Percentiles rank a stretch among this genome's conserved stretches.
These are phyloP conservation scores for Parazoanthus darwini DNA, from an alignment of 92 coral and sea anemone genomes.

Conservation along the genomic window DNA sequence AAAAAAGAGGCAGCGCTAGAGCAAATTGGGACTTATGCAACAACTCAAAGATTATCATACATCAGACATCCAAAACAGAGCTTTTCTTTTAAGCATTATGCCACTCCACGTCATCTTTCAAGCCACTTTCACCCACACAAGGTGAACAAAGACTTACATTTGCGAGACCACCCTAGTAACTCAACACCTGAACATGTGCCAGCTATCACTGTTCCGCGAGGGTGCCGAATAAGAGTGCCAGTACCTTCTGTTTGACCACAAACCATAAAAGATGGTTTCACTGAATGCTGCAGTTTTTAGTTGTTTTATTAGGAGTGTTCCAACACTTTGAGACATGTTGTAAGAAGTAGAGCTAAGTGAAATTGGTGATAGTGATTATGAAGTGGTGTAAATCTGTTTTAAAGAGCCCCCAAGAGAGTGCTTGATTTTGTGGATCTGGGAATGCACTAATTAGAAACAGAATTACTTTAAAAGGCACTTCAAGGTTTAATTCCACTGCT, in stretches of 20 bases:
- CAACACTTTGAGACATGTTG: too few relatives aligned
- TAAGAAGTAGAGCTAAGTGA: too few relatives aligned
- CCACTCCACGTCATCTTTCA: slow-evolving; percentile 77
- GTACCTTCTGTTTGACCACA: slow-evolving; percentile 15
- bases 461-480: too few relatives aligned
- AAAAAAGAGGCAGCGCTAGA: slow-evolving; percentile 84
- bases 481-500: too few relatives aligned
- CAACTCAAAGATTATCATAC: slow-evolving; percentile 79
- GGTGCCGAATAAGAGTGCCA: slow-evolving; percentile 27
- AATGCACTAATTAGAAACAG: too few relatives aligned
- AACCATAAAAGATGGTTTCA: background rate
- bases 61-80: slow-evolving; percentile 71
- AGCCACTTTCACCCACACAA: slow-evolving; percentile 94
- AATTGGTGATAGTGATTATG: too few relatives aligned
- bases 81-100: slow-evolving; percentile 66
- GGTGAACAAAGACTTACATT: slow-evolving; percentile 82
- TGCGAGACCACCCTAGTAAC: slow-evolving; percentile 68
- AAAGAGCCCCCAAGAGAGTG: too few relatives aligned
- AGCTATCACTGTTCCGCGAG: slow-evolving; percentile 62
- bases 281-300: too few relatives aligned
- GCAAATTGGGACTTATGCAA: slow-evolving; percentile 66
- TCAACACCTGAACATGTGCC: slow-evolving; percentile 81
- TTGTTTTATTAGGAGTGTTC: too few relatives aligned
- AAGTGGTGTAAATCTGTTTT: too few relatives aligned
- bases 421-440: too few relatives aligned